Evolutionary conservation across 2,113 vertebrate genomes (phyloP).

Genomic region (Empidonax alnorum): DNA sequence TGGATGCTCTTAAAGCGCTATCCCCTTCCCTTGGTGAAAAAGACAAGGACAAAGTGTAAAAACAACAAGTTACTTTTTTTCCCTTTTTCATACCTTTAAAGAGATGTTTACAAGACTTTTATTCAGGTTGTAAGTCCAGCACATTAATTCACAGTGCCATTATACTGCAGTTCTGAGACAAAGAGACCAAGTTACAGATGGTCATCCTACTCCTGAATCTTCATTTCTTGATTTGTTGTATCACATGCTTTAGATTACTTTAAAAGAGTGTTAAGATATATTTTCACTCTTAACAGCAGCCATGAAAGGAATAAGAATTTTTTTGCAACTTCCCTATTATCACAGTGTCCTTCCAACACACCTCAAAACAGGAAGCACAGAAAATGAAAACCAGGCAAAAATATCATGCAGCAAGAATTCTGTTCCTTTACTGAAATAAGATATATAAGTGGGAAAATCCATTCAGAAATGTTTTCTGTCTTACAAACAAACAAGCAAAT

Average conservation of each 20-base stretch:
- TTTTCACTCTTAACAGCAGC: neutral
- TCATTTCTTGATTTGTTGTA: neutral
- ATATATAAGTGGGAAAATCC: neutral
- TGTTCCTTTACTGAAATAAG: neutral
- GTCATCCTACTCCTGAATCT: neutral
- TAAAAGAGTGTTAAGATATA: neutral
- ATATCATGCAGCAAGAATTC: neutral
- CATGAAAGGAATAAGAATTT: neutral
- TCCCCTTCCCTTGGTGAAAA: neutral
- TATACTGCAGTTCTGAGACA: neutral
- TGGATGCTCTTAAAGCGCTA: neutral
- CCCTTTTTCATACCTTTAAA: neutral
- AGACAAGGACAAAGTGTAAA: neutral
- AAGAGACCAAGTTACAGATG: neutral
- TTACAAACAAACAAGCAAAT: neutral
- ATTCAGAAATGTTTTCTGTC: neutral
- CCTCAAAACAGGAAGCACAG: neutral
- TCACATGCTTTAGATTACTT: neutral
- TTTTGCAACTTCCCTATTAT: neutral
- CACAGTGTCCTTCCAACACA: neutral
- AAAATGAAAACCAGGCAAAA: neutral
- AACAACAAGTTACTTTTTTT: neutral
- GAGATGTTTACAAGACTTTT: neutral
- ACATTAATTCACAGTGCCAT: neutral
- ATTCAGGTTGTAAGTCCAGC: neutral